phyloP scores from a whole-genome alignment of 2,797 vertebrate species.

The Schizothorax lantsangensis region DNA sequence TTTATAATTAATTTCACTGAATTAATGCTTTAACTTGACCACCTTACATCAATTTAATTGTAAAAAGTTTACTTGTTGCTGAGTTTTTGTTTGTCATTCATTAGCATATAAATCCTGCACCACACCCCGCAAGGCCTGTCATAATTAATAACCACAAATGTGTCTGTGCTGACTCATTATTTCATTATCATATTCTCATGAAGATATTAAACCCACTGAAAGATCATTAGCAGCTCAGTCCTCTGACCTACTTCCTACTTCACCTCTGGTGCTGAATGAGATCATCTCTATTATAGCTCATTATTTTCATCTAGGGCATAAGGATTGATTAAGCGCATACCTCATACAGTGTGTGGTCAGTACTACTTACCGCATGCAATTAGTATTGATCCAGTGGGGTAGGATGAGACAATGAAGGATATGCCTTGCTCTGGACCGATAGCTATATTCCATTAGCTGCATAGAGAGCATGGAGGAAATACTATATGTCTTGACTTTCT shows the following conservation, averaged over 20 bases:
- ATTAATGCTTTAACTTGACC: neutral
- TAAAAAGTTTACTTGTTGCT: neutral
- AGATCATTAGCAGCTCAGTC: slow-evolving; percentile 60
- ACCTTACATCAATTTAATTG: neutral
- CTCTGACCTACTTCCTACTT: slow-evolving; percentile 56
- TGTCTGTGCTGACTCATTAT: slow-evolving; percentile 55
- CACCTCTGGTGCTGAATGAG: slow-evolving; percentile 62
- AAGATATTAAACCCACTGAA: slow-evolving; percentile 61
- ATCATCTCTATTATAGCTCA: slow-evolving; percentile 68
- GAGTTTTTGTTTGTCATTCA: slow-evolving; percentile 9
- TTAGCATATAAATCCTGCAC: slow-evolving; percentile 23
- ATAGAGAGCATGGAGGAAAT: slow-evolving; percentile 34
- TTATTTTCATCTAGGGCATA: slow-evolving; percentile 68
- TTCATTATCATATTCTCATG: slow-evolving; percentile 57
- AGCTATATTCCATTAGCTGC: slow-evolving; percentile 53
- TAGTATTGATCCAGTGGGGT: slow-evolving; percentile 62
- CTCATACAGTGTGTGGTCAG: slow-evolving; percentile 63
- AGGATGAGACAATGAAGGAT: slow-evolving; percentile 62
- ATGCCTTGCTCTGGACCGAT: slow-evolving; percentile 57
- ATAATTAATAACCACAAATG: slow-evolving; percentile 58
- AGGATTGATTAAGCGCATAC: slow-evolving; percentile 69
- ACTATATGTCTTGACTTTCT: slow-evolving; percentile 46
- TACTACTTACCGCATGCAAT: slow-evolving; percentile 62
- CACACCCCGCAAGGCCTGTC: slow-evolving; percentile 31
- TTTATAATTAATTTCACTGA: neutral